Conservation (phyloP, 2,113 vertebrate genomes). For the Actenoides lindsayi region DNA sequence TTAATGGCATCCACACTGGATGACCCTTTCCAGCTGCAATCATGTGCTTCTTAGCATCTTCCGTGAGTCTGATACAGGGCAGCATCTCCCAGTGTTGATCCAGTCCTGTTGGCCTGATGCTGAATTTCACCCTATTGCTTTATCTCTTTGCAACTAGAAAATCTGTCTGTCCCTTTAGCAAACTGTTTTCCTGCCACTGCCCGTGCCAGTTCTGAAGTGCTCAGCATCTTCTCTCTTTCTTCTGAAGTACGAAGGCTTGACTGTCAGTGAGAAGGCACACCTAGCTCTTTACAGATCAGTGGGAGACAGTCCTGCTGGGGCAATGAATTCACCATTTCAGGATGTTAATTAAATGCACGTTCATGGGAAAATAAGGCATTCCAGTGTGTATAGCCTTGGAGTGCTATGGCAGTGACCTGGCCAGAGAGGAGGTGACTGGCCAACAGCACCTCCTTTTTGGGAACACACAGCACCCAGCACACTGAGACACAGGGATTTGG, state of each 20-base stretch:
- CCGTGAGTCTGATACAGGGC: background rate
- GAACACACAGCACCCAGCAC: background rate
- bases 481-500: background rate
- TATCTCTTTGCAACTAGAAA: background rate
- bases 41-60: background rate
- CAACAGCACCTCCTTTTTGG: background rate
- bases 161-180: fast-evolving
- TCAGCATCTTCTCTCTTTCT: background rate
- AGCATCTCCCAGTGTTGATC: background rate
- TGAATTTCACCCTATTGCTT: background rate
- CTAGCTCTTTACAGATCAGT: background rate
- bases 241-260: background rate
- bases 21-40: background rate
- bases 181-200: background rate
- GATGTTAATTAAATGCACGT: background rate
- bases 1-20: background rate
- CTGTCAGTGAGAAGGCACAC: background rate
- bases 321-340: background rate
- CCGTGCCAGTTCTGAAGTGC: background rate
- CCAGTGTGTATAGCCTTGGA: background rate
- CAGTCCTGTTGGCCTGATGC: background rate
- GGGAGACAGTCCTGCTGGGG: background rate
- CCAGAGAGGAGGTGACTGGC: background rate
- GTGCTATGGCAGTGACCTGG: background rate
- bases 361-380: background rate